Conservation (phyloP, 2,113 vertebrate genomes). For the Tursiops truncatus region DNA sequence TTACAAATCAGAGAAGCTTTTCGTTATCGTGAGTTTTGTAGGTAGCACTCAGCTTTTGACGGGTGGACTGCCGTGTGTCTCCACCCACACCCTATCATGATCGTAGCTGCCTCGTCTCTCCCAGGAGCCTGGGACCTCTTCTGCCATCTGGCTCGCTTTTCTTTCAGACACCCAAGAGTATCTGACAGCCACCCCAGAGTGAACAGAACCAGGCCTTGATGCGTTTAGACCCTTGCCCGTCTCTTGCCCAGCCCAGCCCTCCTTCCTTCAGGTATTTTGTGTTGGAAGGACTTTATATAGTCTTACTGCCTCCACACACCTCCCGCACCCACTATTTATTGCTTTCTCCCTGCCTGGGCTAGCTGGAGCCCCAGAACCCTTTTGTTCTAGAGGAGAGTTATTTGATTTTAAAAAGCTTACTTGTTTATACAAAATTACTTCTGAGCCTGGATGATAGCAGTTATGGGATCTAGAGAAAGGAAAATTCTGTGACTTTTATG, state of each 20-base stretch:
- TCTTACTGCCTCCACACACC: conserved; percentile 44
- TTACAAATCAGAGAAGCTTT: conserved; percentile 53
- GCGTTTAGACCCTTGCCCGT: background rate
- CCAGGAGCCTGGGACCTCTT: background rate
- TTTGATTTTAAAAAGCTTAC: conserved; percentile 76
- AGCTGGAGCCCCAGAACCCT: conserved; percentile 62
- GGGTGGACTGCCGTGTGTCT: background rate
- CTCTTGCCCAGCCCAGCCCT: accelerated
- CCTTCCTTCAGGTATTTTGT: background rate
- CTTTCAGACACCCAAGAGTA: background rate
- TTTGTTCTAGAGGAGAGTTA: conserved; percentile 76
- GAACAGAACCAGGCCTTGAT: background rate
- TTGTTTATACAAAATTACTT: conserved; percentile 66
- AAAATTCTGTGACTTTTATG: conserved; percentile 36
- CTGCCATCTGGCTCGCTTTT: background rate
- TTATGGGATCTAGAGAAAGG: conserved; percentile 11
- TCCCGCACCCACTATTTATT: conserved; percentile 32
- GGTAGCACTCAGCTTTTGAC: background rate
- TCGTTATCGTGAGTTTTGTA: background rate
- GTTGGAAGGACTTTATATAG: background rate
- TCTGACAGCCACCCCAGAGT: background rate
- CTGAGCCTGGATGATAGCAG: background rate
- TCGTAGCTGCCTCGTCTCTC: background rate
- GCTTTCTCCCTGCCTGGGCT: conserved; percentile 67
- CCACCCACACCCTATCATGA: background rate